phyloP scores from a whole-genome alignment of 2,113 vertebrate genomes.

The Amphiprion percula region DNA sequence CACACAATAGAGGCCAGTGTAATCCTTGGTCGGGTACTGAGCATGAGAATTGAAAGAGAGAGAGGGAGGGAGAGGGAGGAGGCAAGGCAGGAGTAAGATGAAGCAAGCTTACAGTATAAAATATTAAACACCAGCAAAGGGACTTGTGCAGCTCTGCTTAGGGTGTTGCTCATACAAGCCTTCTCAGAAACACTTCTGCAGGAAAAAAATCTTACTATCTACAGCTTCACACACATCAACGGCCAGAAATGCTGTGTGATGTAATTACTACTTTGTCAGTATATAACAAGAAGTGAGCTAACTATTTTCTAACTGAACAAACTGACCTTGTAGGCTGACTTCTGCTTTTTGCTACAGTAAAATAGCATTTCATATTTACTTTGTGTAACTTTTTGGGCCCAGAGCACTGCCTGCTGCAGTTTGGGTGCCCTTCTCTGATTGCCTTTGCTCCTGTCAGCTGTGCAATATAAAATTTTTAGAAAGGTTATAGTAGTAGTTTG shows the following conservation, averaged over 20 bases:
- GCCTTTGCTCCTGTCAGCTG: background rate
- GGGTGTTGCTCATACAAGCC: constrained; percentile 12
- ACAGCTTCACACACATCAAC: constrained; percentile 1
- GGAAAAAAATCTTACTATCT: constrained; percentile 1
- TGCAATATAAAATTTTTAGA: constrained; percentile 43
- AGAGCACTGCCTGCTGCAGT: constrained; percentile 1
- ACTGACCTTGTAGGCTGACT: constrained; percentile 4
- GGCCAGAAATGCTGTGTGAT: background rate
- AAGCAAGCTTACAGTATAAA: constrained; percentile 48
- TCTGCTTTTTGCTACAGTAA: constrained; percentile 11
- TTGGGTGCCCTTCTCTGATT: constrained; percentile 30
- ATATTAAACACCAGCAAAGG: constrained; percentile 60
- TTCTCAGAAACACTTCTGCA: constrained; percentile 12
- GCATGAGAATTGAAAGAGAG: constrained; percentile 24
- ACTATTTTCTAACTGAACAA: constrained; percentile 4
- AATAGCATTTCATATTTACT: constrained; percentile 38
- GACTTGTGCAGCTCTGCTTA: constrained; percentile 25
- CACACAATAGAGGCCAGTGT: constrained; percentile 70
- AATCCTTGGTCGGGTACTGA: constrained; percentile 65
- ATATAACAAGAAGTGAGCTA: background rate
- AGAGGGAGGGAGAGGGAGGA: constrained; percentile 2
- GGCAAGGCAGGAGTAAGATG: constrained; percentile 24
- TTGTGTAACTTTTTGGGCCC: constrained; percentile 27
- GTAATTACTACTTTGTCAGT: constrained; percentile 20
- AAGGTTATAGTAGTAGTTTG: constrained; percentile 9